Conservation (phyloP, 2,797 vertebrate genomes). For the Thalassophryne amazonica region DNA sequence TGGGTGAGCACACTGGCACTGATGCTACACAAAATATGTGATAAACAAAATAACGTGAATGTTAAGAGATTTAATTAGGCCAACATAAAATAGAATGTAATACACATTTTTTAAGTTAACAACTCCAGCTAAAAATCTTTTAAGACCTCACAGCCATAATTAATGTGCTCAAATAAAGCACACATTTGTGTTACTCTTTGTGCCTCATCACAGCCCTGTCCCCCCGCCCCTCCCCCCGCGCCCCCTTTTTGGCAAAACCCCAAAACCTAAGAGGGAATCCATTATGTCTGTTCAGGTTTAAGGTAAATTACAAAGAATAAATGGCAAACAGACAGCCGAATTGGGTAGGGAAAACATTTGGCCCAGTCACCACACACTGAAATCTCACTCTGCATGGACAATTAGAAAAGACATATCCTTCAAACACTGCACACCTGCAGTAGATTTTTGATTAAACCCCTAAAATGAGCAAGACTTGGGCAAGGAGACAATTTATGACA, state of each 20-base stretch:
- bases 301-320: not conserved
- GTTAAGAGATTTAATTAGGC: not conserved
- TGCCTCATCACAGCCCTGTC: not conserved
- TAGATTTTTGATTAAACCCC: slow-evolving; percentile 63
- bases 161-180: too few species aligned
- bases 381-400: slow-evolving; percentile 57
- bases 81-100: not conserved
- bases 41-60: not conserved
- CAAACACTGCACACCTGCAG: slow-evolving; percentile 71
- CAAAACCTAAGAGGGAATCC: not conserved
- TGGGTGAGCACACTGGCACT: not conserved
- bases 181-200: not conserved
- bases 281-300: not conserved
- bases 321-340: slow-evolving; percentile 3
- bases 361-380: slow-evolving; percentile 28
- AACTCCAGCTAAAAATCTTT: too few species aligned
- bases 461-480: slow-evolving; percentile 45
- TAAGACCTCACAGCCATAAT: too few species aligned
- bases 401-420: slow-evolving; percentile 66
- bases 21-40: not conserved
- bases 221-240: too few species aligned
- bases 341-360: slow-evolving; percentile 32
- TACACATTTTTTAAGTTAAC: too few species aligned
- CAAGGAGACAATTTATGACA: slow-evolving; percentile 42
- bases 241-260: too few species aligned